phyloP scores from a whole-genome alignment of 2,113 vertebrate species.

The Odontesthes bonariensis region DNA sequence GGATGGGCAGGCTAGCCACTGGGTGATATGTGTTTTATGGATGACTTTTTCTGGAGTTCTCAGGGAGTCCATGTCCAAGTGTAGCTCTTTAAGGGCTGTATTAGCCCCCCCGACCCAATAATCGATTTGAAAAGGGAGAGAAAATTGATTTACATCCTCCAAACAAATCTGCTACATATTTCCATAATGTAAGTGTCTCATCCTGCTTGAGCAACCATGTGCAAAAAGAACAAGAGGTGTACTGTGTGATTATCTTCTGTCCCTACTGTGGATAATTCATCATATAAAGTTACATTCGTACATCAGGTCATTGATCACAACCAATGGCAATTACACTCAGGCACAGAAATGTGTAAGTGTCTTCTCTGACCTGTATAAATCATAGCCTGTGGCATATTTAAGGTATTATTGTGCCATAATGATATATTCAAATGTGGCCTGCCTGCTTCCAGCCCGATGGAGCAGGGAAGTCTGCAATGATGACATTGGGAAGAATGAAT shows the following conservation, averaged over 20 bases:
- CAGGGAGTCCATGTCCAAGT: slow-evolving; percentile 64
- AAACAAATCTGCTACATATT: slow-evolving; percentile 10
- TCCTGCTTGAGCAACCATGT: background rate
- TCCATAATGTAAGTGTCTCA: background rate
- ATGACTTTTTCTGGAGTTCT: slow-evolving; percentile 56
- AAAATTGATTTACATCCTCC: slow-evolving; percentile 49
- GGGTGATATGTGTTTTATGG: slow-evolving; percentile 62
- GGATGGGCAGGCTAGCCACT: slow-evolving; percentile 46
- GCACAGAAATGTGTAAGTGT: slow-evolving; percentile 50
- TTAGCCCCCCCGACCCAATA: slow-evolving; percentile 68
- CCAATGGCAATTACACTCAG: slow-evolving; percentile 53
- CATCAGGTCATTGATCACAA: slow-evolving; percentile 58
- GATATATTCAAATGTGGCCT: slow-evolving; percentile 75
- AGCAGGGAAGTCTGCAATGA: slow-evolving; percentile 70
- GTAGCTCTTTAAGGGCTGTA: slow-evolving; percentile 65
- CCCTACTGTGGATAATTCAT: slow-evolving; percentile 58
- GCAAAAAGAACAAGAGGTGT: background rate
- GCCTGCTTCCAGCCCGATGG: slow-evolving; percentile 30
- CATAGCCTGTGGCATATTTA: slow-evolving; percentile 70
- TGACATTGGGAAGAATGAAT: slow-evolving; percentile 71
- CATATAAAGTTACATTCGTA: slow-evolving; percentile 33
- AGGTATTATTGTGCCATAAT: slow-evolving; percentile 75
- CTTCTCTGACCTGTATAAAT: slow-evolving; percentile 71
- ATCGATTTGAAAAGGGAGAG: slow-evolving; percentile 63
- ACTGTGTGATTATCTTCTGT: slow-evolving; percentile 8